Evolutionary conservation across 2,888 invertebrate species (phyloP).

Genomic region (Orthosia gracilis): DNA sequence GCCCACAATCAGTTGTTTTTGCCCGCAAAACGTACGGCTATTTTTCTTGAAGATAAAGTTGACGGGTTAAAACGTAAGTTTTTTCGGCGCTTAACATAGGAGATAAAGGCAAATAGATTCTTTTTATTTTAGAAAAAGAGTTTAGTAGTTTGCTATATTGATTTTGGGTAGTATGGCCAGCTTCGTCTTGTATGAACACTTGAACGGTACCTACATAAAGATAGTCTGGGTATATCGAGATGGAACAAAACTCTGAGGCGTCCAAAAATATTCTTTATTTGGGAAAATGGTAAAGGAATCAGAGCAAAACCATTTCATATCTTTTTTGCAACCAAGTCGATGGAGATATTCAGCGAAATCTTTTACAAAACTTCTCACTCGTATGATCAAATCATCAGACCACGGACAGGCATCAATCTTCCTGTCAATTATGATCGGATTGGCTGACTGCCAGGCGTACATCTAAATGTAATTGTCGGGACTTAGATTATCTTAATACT

Average conservation of each 20-base stretch:
- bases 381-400: conserved; percentile 61
- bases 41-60: conserved; percentile 49
- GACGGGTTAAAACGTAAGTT: conserved; percentile 51
- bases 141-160: conserved; percentile 24
- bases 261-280: neutral
- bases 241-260: neutral
- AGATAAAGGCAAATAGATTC: conserved; percentile 38
- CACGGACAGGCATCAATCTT: conserved; percentile 66
- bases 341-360: conserved; percentile 37
- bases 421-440: conserved; percentile 71
- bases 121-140: conserved; percentile 26
- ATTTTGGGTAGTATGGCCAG: conserved; percentile 28
- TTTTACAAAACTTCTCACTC: conserved; percentile 54
- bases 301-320: neutral
- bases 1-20: conserved; percentile 58
- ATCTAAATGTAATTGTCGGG: conserved; percentile 67
- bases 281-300: neutral
- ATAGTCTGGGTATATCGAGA: neutral
- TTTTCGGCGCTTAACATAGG: conserved; percentile 9
- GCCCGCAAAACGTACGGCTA: conserved; percentile 23
- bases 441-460: conserved; percentile 70
- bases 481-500: conserved; percentile 65
- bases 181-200: neutral
- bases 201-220: neutral
- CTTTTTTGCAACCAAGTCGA: conserved; percentile 12